Percentiles rank a stretch among this genome's conserved stretches.
Conservation (phyloP, 2,113 vertebrate genomes). For the Nymphicus hollandicus region DNA sequence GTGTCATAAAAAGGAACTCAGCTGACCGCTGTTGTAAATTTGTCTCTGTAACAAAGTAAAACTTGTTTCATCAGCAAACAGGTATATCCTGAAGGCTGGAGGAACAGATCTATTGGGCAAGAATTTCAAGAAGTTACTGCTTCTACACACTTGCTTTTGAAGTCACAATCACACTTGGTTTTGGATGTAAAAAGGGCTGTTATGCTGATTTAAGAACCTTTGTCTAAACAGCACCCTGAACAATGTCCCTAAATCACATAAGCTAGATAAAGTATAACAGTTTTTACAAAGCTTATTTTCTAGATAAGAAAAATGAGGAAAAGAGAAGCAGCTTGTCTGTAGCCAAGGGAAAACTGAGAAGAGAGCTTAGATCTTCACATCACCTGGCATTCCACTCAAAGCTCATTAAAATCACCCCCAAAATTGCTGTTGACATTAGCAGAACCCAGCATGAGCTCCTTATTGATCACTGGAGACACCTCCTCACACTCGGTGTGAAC, state of each 20-base stretch:
- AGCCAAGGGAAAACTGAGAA: background rate
- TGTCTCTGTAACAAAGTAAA: background rate
- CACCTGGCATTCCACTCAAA: background rate
- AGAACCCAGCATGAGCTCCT: background rate
- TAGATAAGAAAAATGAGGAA: background rate
- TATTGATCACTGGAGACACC: background rate
- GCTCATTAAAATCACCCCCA: background rate
- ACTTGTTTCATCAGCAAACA: slow-evolving; percentile 31
- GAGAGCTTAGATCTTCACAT: background rate
- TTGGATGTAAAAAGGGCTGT: background rate
- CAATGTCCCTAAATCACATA: background rate
- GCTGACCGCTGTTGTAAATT: background rate
- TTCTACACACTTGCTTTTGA: slow-evolving; percentile 24
- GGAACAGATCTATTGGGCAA: background rate
- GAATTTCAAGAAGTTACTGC: slow-evolving; percentile 16
- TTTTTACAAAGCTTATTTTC: background rate
- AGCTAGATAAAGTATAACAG: background rate
- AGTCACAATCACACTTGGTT: background rate
- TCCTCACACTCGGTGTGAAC: rapidly evolving
- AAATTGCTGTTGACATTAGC: background rate
- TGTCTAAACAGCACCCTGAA: background rate
- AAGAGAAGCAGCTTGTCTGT: background rate
- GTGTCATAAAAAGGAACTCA: background rate
- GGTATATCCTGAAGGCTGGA: background rate
- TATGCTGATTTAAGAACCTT: background rate